Evolutionary conservation across 1,140 invertebrate species (phyloP), one percentile per base, ranked within the genome.

Genomic region (Anagrus nilaparvatae): DNA sequence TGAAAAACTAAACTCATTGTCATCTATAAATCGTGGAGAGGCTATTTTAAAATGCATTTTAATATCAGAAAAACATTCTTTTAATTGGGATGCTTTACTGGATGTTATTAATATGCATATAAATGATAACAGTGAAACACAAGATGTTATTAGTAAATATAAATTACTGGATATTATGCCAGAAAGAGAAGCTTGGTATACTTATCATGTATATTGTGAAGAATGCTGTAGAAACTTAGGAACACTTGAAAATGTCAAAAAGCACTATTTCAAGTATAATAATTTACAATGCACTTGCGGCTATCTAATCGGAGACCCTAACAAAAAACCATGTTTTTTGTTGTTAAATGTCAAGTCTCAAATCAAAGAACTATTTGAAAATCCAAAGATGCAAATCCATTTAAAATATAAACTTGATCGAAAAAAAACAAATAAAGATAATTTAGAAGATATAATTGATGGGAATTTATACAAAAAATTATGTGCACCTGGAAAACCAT

Each of bases 401-500:
- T 18, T 46, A 8, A 10, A 30, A 3, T 35, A 46, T 23, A 5
- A 32, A 25, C 28, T 28, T n/a, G 4, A 16, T 10, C 27, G 44
- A 10, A 1, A 19, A 29, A 46, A 46, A 20, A 40, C 12, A 17
- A 7, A 23, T 23, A 7, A 12, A 14, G 21, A 34, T 4, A 24
- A 28, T 28, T 12, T 34, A 1, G 38, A 46, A 14, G 44, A 40
- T 40, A 35, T 46, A n/a, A n/a, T 19, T 35, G 44, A 46, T 40
- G 44, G 44, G 8, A 21, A 28, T 16, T 30, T 46, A 23, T 42
- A 47, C 14, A 42, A 19, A 23, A 30, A n/a, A n/a, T 18, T 30
- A 5, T 44, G 14, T 12, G 13, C n/a, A 28, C 38, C 27, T 13
- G 38, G 38, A 18, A 40, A 40, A 5, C 27, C 28, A 10, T 29